Evolutionary conservation across 1,140 invertebrate species (phyloP).

Genomic region (Drosophila takahashii): DNA sequence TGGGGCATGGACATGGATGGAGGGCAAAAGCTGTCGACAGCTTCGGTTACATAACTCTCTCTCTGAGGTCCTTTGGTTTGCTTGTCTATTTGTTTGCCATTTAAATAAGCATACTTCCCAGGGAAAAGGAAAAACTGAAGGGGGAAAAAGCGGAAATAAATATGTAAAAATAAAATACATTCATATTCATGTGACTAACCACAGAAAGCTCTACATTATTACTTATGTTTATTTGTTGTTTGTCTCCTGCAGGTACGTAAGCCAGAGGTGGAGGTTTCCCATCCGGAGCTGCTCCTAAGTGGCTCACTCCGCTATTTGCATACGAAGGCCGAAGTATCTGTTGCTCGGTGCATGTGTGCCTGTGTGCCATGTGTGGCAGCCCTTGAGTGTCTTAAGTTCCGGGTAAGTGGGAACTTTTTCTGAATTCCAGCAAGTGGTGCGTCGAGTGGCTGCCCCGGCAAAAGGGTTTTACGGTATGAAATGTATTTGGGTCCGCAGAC

Average conservation of each 20-base stretch:
- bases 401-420: conserved; percentile 71
- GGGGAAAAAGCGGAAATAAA: conserved; percentile 20
- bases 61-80: background rate
- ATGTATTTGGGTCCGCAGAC: conserved; percentile 63
- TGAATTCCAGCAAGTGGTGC: conserved; percentile 74
- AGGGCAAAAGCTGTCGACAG: conserved; percentile 70
- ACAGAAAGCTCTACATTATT: conserved; percentile 66
- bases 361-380: conserved; percentile 4
- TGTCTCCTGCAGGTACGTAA: conserved; percentile 70
- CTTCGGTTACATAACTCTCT: conserved; percentile 49
- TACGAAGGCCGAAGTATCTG: conserved; percentile 48
- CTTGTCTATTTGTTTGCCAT: conserved; percentile 73
- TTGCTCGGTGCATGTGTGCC: conserved; percentile 33
- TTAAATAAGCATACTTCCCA: conserved; percentile 76
- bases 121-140: conserved; percentile 23
- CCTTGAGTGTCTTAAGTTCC: conserved; percentile 79
- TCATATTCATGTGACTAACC: conserved; percentile 72
- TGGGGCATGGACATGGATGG: background rate
- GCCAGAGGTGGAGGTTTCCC: conserved; percentile 20
- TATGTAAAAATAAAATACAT: conserved; percentile 34
- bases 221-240: conserved; percentile 68
- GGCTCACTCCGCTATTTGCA: conserved; percentile 56
- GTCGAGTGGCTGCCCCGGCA: conserved; percentile 36
- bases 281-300: conserved; percentile 21
- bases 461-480: conserved; percentile 36